Evolutionary conservation across 2,113 vertebrate genomes (phyloP), one percentile per base, ranked within the genome.

Genomic region (Sapajus apella): DNA sequence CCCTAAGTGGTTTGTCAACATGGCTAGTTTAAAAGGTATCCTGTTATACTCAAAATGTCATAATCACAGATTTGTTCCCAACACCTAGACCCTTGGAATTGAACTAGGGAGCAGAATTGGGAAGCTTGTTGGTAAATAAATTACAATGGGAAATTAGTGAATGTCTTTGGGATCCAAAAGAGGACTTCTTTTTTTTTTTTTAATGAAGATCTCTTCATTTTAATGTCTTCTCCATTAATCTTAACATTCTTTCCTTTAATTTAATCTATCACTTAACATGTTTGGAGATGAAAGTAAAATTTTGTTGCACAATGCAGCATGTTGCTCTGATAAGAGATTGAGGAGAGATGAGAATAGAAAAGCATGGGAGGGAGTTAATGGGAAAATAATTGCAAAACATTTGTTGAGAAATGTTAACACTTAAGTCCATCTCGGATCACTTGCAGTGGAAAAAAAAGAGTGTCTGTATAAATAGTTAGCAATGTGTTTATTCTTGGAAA

Each of bases 401-500:
- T 27, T 50, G 27, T 61, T 87, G 56, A 94, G 76, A 88, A 81
- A 82, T 32, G 4, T 21, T 21, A 68, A 55, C 55, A n/a, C 47
- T 50, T 37, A 82, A 73, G 87, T 40, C 43, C 37, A 27, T 58
- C 70, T 92, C 13, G 58, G 21, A 43, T 87, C 18, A 23, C 75
- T 43, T 66, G 5, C 25, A 40, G 55, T 80, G 3, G 11, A 35
- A 18, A 7, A 7, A 30, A 43, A 87, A 81, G 17, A 25, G n/a
- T 21, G 5, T 68, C 86, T 85, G 6, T 68, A 45, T 55, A 87
- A 55, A 66, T 40, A 92, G 16, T 55, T 55, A 82, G 43, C 17
- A 52, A 55, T 45, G 45, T 95, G 32, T 90, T 87, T 88, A n/a
- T 72, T 84, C 73, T 91, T 95, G 64, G 70, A 70, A 79, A 85